Evolutionary conservation across 2,113 vertebrate species (phyloP).

Genomic region (Triplophysa dalaica): DNA sequence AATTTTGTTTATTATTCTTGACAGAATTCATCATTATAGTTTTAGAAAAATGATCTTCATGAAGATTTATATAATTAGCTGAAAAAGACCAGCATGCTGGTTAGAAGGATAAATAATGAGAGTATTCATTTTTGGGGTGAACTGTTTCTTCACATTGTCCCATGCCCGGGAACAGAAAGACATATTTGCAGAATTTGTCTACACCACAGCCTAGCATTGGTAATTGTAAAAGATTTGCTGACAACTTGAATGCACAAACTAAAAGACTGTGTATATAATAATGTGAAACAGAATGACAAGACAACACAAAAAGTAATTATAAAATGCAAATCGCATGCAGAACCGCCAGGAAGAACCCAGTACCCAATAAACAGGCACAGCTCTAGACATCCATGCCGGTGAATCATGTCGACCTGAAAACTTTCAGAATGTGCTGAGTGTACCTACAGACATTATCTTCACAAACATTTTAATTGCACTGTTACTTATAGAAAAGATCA

Average conservation of each 20-base stretch:
- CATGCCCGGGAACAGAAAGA: no score
- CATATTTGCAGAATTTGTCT: conserved; percentile 11
- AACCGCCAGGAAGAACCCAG: neutral
- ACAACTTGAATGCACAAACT: conserved; percentile 19
- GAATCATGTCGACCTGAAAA: neutral
- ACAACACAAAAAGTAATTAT: conserved; percentile 44
- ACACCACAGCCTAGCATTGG: neutral
- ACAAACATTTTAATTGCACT: neutral
- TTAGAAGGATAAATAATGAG: no score
- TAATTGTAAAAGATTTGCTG: conserved; percentile 27
- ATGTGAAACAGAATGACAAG: conserved; percentile 13
- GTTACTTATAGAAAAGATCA: neutral
- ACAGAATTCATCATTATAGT: no score
- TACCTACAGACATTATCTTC: neutral
- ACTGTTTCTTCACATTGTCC: no score
- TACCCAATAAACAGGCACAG: neutral
- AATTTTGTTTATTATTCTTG: no score
- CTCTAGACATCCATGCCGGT: neutral
- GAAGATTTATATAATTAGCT: no score
- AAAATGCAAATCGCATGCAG: conserved; percentile 37
- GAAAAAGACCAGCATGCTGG: no score
- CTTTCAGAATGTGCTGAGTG: neutral
- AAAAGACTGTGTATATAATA: conserved; percentile 4
- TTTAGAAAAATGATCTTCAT: no score
- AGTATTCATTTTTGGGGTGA: no score